Conservation (phyloP, 2,797 vertebrate genomes). For the Prunella strophiata region DNA sequence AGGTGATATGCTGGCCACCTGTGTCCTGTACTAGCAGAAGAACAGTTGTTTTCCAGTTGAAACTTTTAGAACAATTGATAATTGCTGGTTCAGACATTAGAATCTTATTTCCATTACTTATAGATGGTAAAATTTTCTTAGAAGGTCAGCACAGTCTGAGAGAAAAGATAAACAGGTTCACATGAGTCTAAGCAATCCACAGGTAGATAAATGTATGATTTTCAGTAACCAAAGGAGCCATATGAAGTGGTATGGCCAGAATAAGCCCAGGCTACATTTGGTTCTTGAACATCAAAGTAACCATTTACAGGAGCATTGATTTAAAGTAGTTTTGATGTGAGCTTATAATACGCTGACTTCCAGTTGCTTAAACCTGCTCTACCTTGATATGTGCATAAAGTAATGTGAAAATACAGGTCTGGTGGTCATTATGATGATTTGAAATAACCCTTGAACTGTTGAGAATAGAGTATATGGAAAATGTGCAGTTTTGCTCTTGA, state of each 20-base stretch:
- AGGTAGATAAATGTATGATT: background rate
- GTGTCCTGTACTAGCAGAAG: background rate
- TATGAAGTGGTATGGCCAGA: background rate
- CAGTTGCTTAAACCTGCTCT: background rate
- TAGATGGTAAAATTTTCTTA: background rate
- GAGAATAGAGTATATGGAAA: background rate
- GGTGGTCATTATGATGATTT: background rate
- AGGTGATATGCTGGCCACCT: background rate
- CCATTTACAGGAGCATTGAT: background rate
- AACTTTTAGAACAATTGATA: background rate
- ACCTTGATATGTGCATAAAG: background rate
- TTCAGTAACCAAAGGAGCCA: background rate
- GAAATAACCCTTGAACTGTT: background rate
- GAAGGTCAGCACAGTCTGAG: background rate
- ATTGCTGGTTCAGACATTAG: background rate
- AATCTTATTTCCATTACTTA: background rate
- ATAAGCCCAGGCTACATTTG: background rate
- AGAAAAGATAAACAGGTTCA: background rate
- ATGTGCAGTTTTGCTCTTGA: background rate
- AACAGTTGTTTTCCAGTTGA: background rate
- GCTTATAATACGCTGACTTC: background rate
- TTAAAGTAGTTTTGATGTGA: background rate
- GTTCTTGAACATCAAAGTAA: background rate
- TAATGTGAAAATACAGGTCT: background rate
- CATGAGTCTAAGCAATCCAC: background rate